Conservation (phyloP, 2,888 invertebrate genomes). For the Tipula unca region DNA sequence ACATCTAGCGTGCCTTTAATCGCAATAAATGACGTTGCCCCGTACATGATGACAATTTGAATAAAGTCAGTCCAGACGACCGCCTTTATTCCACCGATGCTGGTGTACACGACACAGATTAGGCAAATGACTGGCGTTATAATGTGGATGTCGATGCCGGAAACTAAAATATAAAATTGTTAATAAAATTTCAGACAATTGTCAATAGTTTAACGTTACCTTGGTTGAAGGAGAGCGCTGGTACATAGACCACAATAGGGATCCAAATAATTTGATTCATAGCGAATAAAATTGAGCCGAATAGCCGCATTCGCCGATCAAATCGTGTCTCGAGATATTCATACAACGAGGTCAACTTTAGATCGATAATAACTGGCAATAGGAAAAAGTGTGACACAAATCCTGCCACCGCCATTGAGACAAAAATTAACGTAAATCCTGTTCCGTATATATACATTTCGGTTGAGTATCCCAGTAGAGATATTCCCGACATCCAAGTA, state of each 20-base stretch:
- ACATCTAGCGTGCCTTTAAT: background rate
- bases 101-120: background rate
- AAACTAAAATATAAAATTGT: background rate
- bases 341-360: conserved; percentile 64
- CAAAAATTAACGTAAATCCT: too few species aligned
- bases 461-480: too few species aligned
- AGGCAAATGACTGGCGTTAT: background rate
- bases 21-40: background rate
- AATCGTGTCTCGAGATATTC: conserved; percentile 36
- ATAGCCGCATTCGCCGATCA: background rate
- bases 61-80: background rate
- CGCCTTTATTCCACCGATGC: background rate
- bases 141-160: background rate
- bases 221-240: background rate
- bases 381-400: too few species aligned
- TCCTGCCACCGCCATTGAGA: too few species aligned
- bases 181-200: too few species aligned
- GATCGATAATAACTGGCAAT: conserved; percentile 25
- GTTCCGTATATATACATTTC: too few species aligned
- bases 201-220: background rate
- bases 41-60: conserved; percentile 58
- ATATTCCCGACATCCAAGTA: too few species aligned
- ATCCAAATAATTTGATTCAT: background rate
- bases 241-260: background rate
- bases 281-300: background rate